These are phyloP conservation scores for Nothobranchius furzeri DNA, from an alignment of 2,113 vertebrate species.

Conservation along the genomic window DNA sequence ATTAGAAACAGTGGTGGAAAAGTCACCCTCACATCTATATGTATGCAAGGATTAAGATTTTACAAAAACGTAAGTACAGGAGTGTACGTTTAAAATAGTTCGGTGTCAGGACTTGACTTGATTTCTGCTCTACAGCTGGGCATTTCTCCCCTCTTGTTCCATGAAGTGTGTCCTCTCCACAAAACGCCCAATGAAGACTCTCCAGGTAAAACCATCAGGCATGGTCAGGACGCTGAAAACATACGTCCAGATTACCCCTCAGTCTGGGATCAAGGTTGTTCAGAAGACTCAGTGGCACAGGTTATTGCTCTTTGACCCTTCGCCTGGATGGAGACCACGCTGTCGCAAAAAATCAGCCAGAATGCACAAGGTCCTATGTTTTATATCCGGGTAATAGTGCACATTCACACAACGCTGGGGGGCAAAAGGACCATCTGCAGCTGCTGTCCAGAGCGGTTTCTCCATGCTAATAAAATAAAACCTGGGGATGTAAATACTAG, in stretches of 20 bases:
- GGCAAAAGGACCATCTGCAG: no score
- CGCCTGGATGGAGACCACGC: background rate
- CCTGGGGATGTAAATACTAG: no score
- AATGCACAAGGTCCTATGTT: no score
- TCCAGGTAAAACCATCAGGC: no score
- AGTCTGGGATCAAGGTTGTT: slow-evolving; percentile 3
- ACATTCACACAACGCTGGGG: no score
- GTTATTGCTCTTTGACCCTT: slow-evolving; percentile 52
- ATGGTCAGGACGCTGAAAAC: slow-evolving; percentile 52
- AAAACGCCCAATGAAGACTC: slow-evolving; percentile 4
- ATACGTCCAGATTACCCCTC: slow-evolving; percentile 64
- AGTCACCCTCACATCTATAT: slow-evolving; percentile 82
- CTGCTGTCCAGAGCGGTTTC: no score
- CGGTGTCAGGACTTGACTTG: background rate
- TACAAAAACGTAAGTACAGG: slow-evolving; percentile 80
- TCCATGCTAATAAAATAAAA: no score
- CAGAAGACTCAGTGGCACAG: slow-evolving; percentile 64
- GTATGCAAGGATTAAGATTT: slow-evolving; percentile 79
- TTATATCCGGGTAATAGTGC: no score
- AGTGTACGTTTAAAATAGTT: background rate
- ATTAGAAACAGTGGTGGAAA: slow-evolving; percentile 78
- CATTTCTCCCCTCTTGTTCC: slow-evolving; percentile 87
- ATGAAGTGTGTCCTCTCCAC: slow-evolving; percentile 55
- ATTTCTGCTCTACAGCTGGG: slow-evolving; percentile 76
- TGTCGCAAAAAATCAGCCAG: no score